phyloP scores from a whole-genome alignment of 2,797 vertebrate species.

The Netta rufina region DNA sequence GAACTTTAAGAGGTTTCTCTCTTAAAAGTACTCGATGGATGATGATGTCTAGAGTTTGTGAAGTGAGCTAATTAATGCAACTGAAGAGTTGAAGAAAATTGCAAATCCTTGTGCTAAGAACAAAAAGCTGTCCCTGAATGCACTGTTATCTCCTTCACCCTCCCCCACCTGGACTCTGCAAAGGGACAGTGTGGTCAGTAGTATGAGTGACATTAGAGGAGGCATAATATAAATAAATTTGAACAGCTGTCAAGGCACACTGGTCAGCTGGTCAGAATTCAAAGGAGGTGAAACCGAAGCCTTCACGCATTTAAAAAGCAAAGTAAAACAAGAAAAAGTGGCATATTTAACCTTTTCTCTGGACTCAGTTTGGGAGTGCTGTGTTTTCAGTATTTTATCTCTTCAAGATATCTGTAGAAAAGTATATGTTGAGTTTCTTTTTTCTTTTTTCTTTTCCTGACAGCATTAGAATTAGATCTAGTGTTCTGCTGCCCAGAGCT shows the following conservation, averaged over 20 bases:
- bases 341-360: background rate
- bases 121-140: background rate
- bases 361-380: background rate
- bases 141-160: background rate
- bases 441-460: background rate
- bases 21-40: no score
- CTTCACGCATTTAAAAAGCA: background rate
- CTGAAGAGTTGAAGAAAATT: background rate
- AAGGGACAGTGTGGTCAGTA: slow-evolving; percentile 11
- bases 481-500: background rate
- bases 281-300: slow-evolving; percentile 40
- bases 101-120: background rate
- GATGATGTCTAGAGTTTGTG: background rate
- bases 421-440: background rate
- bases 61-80: background rate
- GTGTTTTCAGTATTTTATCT: background rate
- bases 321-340: background rate
- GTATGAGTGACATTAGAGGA: slow-evolving; percentile 80
- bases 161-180: background rate
- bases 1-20: background rate
- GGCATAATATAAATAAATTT: slow-evolving; percentile 75
- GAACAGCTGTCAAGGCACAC: slow-evolving; percentile 79
- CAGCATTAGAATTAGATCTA: background rate
- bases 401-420: background rate
- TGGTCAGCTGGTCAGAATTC: slow-evolving; percentile 54